Percentiles rank a stretch among this genome's conserved stretches.
These are phyloP conservation scores for Intellagama lesueurii DNA, from an alignment of 2,797 vertebrate genomes.

Conservation along the genomic window DNA sequence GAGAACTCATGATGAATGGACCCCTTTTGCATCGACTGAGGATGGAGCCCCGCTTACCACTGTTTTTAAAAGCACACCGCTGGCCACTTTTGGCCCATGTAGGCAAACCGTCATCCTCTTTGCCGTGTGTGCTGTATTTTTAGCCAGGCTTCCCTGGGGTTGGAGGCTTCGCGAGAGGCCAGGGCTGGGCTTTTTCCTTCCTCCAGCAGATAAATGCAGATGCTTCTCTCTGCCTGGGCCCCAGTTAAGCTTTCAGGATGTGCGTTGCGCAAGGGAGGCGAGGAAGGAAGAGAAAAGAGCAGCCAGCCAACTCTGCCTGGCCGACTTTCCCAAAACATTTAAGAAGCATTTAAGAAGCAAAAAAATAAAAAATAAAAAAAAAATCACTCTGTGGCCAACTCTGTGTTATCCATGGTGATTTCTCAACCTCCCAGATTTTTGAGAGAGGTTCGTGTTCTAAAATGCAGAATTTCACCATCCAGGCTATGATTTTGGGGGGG, in stretches of 20 bases:
- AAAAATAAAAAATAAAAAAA: conserved; percentile 36
- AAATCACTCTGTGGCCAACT: not conserved
- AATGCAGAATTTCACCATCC: conserved; percentile 12
- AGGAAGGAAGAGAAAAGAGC: conserved; percentile 26
- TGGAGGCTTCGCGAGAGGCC: conserved; percentile 27
- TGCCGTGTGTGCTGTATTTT: not conserved
- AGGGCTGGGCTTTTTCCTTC: conserved; percentile 64
- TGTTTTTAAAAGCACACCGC: not conserved
- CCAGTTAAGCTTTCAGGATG: conserved; percentile 51
- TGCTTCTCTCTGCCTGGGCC: conserved; percentile 35
- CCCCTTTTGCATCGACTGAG: not conserved
- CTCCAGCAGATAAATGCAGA: conserved; percentile 63
- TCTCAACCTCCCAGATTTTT: not conserved
- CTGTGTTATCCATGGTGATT: conserved; percentile 25
- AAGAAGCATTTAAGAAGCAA: conserved; percentile 30
- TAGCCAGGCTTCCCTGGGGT: conserved; percentile 51
- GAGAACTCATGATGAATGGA: not conserved
- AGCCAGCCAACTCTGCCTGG: not conserved
- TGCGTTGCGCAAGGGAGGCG: conserved; percentile 49
- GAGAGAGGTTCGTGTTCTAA: not conserved
- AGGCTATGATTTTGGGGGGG: conserved; percentile 28
- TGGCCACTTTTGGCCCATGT: no score
- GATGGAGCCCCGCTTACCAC: not conserved
- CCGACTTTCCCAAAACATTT: conserved; percentile 35
- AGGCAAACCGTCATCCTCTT: conserved; percentile 1